Evolutionary conservation across 2,888 invertebrate genomes (phyloP).

Genomic region (Euzetes globulus): DNA sequence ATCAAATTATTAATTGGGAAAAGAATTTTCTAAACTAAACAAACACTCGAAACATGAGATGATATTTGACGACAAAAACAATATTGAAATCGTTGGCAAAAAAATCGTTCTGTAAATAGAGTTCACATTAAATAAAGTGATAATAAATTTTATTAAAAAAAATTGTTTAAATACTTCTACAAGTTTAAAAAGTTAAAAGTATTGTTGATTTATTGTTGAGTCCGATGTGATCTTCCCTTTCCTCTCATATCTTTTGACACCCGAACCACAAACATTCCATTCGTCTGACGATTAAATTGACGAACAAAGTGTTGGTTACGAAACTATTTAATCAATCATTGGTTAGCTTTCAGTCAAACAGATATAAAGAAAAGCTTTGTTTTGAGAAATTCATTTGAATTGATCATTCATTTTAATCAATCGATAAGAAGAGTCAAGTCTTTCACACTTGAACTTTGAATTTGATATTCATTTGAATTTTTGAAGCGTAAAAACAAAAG

Average conservation of each 20-base stretch:
- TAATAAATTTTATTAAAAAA: neutral
- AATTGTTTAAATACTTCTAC: neutral
- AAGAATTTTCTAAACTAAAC: neutral
- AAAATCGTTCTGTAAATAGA: neutral
- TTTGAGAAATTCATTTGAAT: neutral
- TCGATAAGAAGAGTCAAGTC: conserved; percentile 4
- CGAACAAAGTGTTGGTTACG: neutral
- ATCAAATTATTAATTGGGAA: too few species aligned
- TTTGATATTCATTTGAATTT: neutral
- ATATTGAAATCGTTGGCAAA: neutral
- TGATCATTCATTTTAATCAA: neutral
- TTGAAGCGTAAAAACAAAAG: too few species aligned
- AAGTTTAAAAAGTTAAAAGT: neutral
- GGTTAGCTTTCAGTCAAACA: neutral
- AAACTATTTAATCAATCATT: neutral
- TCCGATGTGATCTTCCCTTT: neutral
- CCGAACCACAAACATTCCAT: neutral
- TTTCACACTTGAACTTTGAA: conserved; percentile 6
- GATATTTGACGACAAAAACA: neutral
- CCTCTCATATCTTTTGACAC: neutral
- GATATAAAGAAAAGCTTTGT: neutral
- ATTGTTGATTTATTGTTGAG: neutral
- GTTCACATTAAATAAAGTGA: neutral
- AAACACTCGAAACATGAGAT: conserved; percentile 13
- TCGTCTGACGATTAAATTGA: too few species aligned